These are phyloP conservation scores for Volucella zonaria DNA, from an alignment of 2,888 invertebrate genomes.

Conservation along the genomic window DNA sequence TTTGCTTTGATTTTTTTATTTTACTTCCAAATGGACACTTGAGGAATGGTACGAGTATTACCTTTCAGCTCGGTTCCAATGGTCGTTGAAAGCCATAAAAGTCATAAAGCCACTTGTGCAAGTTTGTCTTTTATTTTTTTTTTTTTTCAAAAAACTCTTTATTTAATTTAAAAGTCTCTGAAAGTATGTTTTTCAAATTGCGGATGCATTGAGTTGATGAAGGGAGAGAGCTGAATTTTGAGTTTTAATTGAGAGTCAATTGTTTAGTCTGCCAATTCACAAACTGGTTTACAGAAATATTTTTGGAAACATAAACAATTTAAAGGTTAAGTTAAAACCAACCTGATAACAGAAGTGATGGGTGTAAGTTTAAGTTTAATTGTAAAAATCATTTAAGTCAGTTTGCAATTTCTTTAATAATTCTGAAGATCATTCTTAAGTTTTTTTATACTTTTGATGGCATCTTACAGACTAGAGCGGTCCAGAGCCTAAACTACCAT, in stretches of 20 bases:
- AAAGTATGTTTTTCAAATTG: slow-evolving; percentile 16
- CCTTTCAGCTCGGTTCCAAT: slow-evolving; percentile 12
- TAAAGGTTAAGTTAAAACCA: too few species aligned
- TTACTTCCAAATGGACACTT: slow-evolving; percentile 14
- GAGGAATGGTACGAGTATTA: slow-evolving; percentile 14
- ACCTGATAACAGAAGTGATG: too few species aligned
- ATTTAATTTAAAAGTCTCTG: slow-evolving; percentile 11
- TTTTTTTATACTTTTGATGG: too few species aligned
- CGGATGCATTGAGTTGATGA: slow-evolving; percentile 4
- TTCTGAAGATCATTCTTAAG: too few species aligned
- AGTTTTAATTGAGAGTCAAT: neutral
- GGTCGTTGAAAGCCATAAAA: neutral
- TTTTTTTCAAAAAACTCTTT: slow-evolving; percentile 1
- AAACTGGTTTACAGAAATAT: neutral
- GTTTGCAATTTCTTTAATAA: too few species aligned
- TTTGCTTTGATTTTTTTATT: slow-evolving; percentile 22
- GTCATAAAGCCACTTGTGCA: slow-evolving; percentile 7
- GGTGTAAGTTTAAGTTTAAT: too few species aligned
- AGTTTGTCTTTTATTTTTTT: slow-evolving; percentile 25
- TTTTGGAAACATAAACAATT: too few species aligned
- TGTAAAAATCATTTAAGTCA: too few species aligned
- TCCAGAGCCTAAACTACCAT: too few species aligned
- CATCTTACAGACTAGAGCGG: too few species aligned
- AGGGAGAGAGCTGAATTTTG: neutral
- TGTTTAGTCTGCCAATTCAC: neutral